phyloP scores from a whole-genome alignment of 2,113 vertebrate genomes.

The Oreochromis aureus region DNA sequence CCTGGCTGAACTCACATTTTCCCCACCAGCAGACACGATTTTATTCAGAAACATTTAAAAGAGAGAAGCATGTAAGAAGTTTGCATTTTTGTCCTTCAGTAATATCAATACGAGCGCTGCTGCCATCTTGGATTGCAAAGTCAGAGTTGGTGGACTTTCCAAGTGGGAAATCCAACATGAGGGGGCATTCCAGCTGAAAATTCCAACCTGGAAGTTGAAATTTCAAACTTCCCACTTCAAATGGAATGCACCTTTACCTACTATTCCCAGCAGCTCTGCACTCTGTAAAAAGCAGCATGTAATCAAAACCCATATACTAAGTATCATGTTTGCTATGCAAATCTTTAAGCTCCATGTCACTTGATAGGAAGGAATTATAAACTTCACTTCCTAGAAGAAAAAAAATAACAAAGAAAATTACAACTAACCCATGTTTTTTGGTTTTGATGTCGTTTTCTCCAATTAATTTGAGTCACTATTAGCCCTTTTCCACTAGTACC shows the following conservation, averaged over 20 bases:
- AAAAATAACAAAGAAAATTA: neutral
- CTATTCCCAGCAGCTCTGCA: neutral
- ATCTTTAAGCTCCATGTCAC: neutral
- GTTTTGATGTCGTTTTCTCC: too few relatives aligned
- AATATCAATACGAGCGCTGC: neutral
- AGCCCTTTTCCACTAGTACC: neutral
- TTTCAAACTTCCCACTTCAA: neutral
- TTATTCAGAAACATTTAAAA: neutral
- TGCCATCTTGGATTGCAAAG: neutral
- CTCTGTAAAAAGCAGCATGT: neutral
- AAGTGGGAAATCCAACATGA: neutral
- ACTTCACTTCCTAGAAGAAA: neutral
- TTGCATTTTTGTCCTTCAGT: neutral
- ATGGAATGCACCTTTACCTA: neutral
- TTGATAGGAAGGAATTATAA: neutral
- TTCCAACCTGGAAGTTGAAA: neutral
- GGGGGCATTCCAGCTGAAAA: neutral
- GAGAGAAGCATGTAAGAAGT: neutral
- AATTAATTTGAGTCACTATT: neutral
- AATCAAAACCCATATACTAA: neutral
- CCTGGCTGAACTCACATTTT: neutral
- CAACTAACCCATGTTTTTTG: neutral
- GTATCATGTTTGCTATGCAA: neutral
- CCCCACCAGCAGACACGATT: fast-evolving
- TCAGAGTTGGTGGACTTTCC: neutral